phyloP scores from a whole-genome alignment of 2,797 vertebrate genomes.

The Falco biarmicus region DNA sequence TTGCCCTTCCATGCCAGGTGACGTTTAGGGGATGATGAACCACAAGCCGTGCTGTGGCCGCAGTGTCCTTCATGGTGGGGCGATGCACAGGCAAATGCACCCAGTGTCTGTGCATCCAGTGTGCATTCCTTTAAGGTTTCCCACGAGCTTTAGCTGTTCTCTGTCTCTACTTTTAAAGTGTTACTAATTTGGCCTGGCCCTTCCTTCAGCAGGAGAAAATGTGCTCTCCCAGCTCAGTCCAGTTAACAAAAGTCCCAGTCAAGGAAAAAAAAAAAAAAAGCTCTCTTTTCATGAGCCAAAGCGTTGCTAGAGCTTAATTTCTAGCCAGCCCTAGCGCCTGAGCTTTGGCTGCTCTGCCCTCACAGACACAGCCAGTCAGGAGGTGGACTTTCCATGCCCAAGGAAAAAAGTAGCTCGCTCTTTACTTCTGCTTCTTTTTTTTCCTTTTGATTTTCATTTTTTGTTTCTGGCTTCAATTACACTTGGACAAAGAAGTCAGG shows the following conservation, averaged over 20 bases:
- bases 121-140: neutral
- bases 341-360: neutral
- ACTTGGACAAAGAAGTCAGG: neutral
- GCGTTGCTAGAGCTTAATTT: neutral
- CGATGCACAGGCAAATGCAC: neutral
- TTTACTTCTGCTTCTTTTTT: neutral
- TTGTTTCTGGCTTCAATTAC: neutral
- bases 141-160: neutral
- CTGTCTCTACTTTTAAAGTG: neutral
- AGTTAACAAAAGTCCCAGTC: neutral
- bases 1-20: neutral
- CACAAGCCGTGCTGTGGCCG: fast-evolving
- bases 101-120: fast-evolving
- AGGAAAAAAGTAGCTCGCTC: neutral
- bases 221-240: neutral
- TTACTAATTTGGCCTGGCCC: neutral
- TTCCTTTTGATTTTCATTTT: too few relatives aligned
- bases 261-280: neutral
- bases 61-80: fast-evolving
- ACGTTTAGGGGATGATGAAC: neutral
- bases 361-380: neutral
- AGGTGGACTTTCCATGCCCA: neutral
- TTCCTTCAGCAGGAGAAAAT: neutral
- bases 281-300: neutral
- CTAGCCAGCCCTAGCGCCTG: neutral